Percentiles rank a stretch among this genome's conserved stretches.
Evolutionary conservation across 2,113 vertebrate species (phyloP).

Genomic region (Chloropsis cyanopogon): DNA sequence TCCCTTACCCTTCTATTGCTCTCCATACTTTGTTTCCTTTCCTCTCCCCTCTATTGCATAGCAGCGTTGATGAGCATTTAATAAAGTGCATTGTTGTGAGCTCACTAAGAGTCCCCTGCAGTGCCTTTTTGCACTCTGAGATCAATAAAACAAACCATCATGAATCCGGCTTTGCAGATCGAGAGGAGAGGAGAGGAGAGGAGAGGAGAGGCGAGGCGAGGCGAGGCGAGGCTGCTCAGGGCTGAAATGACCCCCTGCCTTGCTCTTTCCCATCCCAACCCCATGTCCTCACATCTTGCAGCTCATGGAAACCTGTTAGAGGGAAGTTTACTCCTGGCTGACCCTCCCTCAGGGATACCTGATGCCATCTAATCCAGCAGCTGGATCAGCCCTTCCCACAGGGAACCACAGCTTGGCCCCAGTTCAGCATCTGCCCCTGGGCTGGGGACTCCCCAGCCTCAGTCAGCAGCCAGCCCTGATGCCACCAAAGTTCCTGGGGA

Average conservation of each 20-base stretch:
- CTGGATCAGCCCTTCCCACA: not conserved
- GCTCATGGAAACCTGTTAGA: not conserved
- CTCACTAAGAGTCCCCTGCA: no score
- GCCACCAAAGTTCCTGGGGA: not conserved
- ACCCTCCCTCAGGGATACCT: not conserved
- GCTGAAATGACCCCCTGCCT: not conserved
- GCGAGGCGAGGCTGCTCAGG: not conserved
- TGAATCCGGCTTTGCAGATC: no score
- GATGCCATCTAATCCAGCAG: not conserved
- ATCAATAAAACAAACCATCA: no score
- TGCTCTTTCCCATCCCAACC: not conserved
- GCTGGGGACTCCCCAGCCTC: not conserved
- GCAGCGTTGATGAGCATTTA: no score
- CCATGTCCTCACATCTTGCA: not conserved
- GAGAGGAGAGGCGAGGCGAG: not conserved
- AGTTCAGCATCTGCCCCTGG: not conserved
- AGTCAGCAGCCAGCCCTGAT: rapidly evolving
- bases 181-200: no score
- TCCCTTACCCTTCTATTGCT: no score
- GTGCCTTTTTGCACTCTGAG: no score
- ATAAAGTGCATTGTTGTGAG: no score
- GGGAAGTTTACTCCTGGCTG: not conserved
- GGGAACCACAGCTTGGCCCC: not conserved
- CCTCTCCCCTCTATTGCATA: no score
- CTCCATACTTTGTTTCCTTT: no score